Conservation (phyloP, 2,888 invertebrate genomes). For the Amphipoea lucens region DNA sequence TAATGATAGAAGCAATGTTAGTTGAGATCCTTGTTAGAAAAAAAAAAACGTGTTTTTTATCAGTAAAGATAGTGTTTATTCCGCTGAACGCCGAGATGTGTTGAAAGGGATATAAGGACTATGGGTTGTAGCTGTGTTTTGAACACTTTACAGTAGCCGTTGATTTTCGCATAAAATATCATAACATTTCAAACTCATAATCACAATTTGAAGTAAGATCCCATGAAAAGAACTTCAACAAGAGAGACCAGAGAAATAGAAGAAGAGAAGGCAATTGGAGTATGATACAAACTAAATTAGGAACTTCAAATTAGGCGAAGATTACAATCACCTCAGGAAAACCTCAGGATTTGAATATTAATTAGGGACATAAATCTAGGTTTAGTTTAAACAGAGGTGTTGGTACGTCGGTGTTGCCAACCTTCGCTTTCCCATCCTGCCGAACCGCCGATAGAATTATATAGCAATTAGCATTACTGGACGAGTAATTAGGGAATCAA, state of each 20-base stretch:
- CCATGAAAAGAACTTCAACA: no score
- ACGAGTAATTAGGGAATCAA: conserved; percentile 40
- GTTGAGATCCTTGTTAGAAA: conserved; percentile 9
- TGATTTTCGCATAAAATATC: background rate
- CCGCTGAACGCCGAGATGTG: background rate
- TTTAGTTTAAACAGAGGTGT: conserved; percentile 20
- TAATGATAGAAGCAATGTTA: background rate
- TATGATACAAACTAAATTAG: background rate
- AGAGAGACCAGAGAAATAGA: background rate
- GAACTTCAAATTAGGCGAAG: background rate
- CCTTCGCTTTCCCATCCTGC: conserved; percentile 72
- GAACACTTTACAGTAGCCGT: background rate
- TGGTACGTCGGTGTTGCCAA: conserved; percentile 12
- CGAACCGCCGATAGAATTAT: conserved; percentile 55
- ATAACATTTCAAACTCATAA: no score
- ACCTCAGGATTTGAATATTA: conserved; percentile 13
- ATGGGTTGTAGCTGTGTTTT: background rate
- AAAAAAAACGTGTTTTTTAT: conserved; percentile 1
- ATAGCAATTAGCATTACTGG: conserved; percentile 60
- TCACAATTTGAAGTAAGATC: no score
- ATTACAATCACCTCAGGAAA: background rate
- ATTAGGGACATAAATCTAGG: conserved; percentile 19
- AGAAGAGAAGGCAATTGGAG: background rate
- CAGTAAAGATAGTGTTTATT: background rate
- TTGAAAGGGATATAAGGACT: background rate